Conservation (phyloP, 2,113 vertebrate species). For the Oryctolagus cuniculus region mOryCun1.1 NC_091432.1:192339001-192339500, state of each 20-base stretch:
- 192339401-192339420: constrained; percentile 61
- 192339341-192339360: constrained; percentile 40
- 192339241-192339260: background rate
- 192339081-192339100: constrained; percentile 56
- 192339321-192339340: constrained; percentile 1
- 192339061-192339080: constrained; percentile 39
- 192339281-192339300: constrained; percentile 17
- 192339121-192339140: background rate
- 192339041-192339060: constrained; percentile 21
- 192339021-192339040: constrained; percentile 61
- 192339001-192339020: constrained; percentile 38
- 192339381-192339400: constrained; percentile 60
- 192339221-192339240: background rate
- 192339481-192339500: constrained; percentile 1
- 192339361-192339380: background rate
- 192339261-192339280: background rate
- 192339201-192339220: background rate
- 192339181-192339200: background rate
- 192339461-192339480: background rate
- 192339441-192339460: background rate
- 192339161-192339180: background rate
- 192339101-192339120: constrained; percentile 17
- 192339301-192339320: constrained; percentile 41
- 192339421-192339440: constrained; percentile 28
- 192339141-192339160: background rate